phyloP scores from a whole-genome alignment of 2,797 vertebrate species.

The Lithobates pipiens region DNA sequence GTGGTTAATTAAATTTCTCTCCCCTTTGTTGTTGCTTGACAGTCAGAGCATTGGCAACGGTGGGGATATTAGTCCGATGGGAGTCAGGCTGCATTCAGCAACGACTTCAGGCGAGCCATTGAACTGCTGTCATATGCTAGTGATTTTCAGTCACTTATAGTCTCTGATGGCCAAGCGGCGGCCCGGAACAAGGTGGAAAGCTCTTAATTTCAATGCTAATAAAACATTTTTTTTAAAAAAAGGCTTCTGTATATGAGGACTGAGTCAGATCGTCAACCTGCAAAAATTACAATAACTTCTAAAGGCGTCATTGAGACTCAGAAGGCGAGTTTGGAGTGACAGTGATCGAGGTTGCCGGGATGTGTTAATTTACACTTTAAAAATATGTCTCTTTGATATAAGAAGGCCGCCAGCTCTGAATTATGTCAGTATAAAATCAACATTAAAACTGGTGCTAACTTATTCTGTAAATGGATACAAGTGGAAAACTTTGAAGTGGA shows the following conservation, averaged over 20 bases:
- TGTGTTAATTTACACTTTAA: not conserved
- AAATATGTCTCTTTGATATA: not conserved
- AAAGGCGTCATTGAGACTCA: not conserved
- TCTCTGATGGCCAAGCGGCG: not conserved
- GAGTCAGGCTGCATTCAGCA: conserved; percentile 54
- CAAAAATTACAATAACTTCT: not conserved
- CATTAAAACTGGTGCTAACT: too few species aligned
- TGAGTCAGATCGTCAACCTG: not conserved
- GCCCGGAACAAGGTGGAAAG: conserved; percentile 23
- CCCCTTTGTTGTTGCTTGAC: conserved; percentile 29
- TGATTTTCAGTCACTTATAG: conserved; percentile 52
- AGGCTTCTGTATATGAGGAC: too few species aligned
- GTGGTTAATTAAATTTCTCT: conserved; percentile 48
- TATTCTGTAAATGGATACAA: too few species aligned
- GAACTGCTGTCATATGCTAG: conserved; percentile 48
- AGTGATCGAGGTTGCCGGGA: not conserved
- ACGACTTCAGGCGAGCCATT: conserved; percentile 50
- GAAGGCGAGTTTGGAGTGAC: not conserved
- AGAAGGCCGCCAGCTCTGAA: not conserved
- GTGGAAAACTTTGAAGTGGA: too few species aligned
- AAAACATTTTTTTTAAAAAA: not conserved
- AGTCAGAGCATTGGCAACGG: not conserved
- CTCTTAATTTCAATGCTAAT: conserved; percentile 57
- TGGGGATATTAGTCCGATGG: conserved; percentile 30
- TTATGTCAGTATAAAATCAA: too few species aligned